phyloP scores from a whole-genome alignment of 2,888 invertebrate species.

The Branchipolynoe longqiensis region DNA sequence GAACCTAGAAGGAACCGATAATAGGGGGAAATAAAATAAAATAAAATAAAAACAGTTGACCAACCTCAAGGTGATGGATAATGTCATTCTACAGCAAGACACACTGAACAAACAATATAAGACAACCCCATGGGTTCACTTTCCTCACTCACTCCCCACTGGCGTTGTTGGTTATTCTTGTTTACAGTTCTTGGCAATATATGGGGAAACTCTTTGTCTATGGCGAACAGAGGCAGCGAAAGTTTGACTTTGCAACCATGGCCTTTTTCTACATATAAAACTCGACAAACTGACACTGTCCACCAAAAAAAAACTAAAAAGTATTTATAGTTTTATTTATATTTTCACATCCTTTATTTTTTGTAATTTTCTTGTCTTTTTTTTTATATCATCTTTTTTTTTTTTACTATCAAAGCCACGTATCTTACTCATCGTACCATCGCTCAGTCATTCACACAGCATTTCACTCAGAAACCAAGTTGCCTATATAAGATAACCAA shows the following conservation, averaged over 20 bases:
- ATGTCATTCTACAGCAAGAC: constrained; percentile 50
- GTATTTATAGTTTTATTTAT: too few species aligned
- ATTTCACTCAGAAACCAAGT: constrained; percentile 31
- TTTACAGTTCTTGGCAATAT: constrained; percentile 49
- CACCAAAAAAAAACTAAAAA: constrained; percentile 45
- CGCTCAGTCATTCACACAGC: constrained; percentile 38
- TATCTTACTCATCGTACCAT: constrained; percentile 1
- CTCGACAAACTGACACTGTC: constrained; percentile 31
- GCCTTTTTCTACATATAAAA: constrained; percentile 26
- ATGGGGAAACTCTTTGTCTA: constrained; percentile 25
- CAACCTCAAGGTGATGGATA: constrained; percentile 27
- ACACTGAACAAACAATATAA: constrained; percentile 53
- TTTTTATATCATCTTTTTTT: constrained; percentile 2
- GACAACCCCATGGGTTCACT: constrained; percentile 15
- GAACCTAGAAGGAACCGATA: constrained; percentile 15
- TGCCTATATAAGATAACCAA: constrained; percentile 46
- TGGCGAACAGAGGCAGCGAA: neutral
- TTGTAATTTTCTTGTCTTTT: too few species aligned
- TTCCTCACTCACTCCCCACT: too few species aligned
- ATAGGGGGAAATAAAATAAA: too few species aligned
- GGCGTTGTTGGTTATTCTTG: too few species aligned
- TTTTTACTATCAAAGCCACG: constrained; percentile 37
- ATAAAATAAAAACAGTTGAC: constrained; percentile 54
- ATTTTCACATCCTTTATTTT: too few species aligned
- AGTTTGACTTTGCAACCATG: constrained; percentile 41